phyloP scores from a whole-genome alignment of 2,888 invertebrate species.

The Apamea monoglypha region DNA sequence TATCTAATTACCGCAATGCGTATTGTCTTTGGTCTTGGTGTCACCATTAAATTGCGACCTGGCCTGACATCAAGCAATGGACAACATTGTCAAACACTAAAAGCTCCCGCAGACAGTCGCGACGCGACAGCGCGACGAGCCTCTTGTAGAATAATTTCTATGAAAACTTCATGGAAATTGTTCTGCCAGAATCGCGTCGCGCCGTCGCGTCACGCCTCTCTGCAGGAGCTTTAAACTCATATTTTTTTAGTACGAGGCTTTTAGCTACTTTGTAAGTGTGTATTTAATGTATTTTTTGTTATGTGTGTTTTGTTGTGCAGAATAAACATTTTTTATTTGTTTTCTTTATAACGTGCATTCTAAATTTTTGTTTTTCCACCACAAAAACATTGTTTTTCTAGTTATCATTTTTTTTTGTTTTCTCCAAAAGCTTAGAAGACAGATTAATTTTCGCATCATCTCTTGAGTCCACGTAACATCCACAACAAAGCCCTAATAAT shows the following conservation, averaged over 20 bases:
- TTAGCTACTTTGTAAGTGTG: not conserved
- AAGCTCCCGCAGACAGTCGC: too few species aligned
- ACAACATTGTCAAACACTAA: not conserved
- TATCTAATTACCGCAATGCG: not conserved
- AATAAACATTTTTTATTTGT: not conserved
- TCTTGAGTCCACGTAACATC: conserved; percentile 10
- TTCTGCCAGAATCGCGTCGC: not conserved
- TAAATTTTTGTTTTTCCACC: not conserved
- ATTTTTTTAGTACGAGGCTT: not conserved
- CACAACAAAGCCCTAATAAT: conserved; percentile 23
- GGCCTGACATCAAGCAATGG: not conserved
- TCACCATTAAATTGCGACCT: not conserved
- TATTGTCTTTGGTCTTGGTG: not conserved
- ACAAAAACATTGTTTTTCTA: not conserved
- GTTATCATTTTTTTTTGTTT: not conserved
- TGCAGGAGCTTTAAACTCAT: not conserved
- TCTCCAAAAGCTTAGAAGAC: not conserved
- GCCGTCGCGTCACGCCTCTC: not conserved
- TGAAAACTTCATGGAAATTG: not conserved
- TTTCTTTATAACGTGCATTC: not conserved
- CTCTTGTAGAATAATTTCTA: not conserved
- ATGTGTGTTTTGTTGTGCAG: not conserved
- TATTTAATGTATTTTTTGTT: not conserved
- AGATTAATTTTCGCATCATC: not conserved
- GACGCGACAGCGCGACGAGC: too few species aligned